Evolutionary conservation across 1,140 invertebrate species (phyloP).

Genomic region (Sitodiplosis mosellana): DNA sequence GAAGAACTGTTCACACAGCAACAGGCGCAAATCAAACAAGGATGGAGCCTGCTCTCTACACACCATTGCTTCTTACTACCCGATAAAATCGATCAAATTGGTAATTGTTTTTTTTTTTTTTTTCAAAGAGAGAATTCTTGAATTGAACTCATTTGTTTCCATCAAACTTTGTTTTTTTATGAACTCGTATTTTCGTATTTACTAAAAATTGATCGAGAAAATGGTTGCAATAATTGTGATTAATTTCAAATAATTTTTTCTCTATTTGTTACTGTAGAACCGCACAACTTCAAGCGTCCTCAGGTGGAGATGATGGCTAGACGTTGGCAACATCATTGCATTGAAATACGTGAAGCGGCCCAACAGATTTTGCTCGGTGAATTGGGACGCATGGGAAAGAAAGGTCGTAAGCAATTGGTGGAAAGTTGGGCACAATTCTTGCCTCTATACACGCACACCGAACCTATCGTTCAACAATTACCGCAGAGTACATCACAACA

Average conservation of each 20-base stretch:
- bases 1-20: conserved; percentile 67
- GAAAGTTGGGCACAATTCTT: conserved; percentile 91
- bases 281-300: conserved; percentile 71
- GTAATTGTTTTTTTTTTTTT: conserved; percentile 10
- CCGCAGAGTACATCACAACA: conserved; percentile 26
- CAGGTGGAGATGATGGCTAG: conserved; percentile 94
- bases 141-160: neutral
- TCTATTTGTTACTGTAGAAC: conserved; percentile 29
- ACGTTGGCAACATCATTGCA: conserved; percentile 95
- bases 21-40: conserved; percentile 83
- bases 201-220: no score
- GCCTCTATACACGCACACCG: conserved; percentile 64
- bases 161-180: no score
- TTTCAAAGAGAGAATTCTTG: no score
- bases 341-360: conserved; percentile 90
- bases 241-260: no score
- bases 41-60: conserved; percentile 89
- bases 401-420: conserved; percentile 79
- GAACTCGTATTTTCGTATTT: no score
- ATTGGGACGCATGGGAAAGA: conserved; percentile 70
- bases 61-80: conserved; percentile 91
- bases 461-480: conserved; percentile 39
- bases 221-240: no score
- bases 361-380: conserved; percentile 91
- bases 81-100: conserved; percentile 56